A percentile compares a stretch with the other conserved stretches of the same genome.
Conservation (phyloP, 1,140 invertebrate species). For the Lerema accius region DNA sequence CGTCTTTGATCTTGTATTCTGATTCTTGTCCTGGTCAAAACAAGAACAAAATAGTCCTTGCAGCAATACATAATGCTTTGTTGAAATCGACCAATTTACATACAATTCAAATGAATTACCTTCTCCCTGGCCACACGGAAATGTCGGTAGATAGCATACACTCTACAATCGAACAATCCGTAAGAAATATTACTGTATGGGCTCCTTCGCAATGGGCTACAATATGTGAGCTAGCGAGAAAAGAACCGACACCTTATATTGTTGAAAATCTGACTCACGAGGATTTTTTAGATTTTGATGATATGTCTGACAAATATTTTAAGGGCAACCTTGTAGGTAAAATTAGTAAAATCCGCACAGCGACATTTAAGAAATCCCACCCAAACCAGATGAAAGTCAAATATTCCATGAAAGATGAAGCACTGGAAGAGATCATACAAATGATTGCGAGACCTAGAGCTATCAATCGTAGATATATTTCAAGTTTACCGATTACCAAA, state of each 20-base stretch:
- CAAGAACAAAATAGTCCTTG: constrained; percentile 34
- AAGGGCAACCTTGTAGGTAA: constrained; percentile 31
- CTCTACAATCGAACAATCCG: constrained; percentile 28
- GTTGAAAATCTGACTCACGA: constrained; percentile 31
- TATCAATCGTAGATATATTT: constrained; percentile 13
- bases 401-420: constrained; percentile 18
- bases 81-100: constrained; percentile 26
- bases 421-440: constrained; percentile 11
- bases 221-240: constrained; percentile 26
- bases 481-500: background rate
- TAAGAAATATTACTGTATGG: constrained; percentile 35
- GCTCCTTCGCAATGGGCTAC: constrained; percentile 40
- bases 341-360: constrained; percentile 28
- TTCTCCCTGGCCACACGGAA: constrained; percentile 34
- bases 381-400: constrained; percentile 8
- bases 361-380: constrained; percentile 21
- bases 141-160: constrained; percentile 38
- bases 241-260: constrained; percentile 26
- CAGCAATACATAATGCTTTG: constrained; percentile 33
- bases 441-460: constrained; percentile 9
- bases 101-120: constrained; percentile 40
- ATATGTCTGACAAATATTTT: constrained; percentile 35
- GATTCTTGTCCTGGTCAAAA: constrained; percentile 40
- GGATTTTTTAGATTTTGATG: constrained; percentile 30
- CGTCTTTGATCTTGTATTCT: constrained; percentile 33